phyloP scores from a whole-genome alignment of 2,888 invertebrate species.

The Sarcophaga caerulescens region DNA sequence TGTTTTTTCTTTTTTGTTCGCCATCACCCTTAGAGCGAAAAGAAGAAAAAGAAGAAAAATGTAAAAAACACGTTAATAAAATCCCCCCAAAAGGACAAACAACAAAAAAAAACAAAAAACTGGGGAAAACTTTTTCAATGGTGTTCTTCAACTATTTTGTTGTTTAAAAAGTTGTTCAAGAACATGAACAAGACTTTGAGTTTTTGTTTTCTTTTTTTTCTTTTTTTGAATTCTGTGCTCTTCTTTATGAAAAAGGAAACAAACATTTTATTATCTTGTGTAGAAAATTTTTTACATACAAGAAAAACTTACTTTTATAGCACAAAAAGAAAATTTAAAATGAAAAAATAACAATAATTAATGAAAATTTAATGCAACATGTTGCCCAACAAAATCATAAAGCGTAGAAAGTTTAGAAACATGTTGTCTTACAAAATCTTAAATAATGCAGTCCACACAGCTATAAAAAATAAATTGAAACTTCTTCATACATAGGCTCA shows the following conservation, averaged over 20 bases:
- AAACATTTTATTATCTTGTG: conserved; percentile 28
- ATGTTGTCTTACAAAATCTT: too few species aligned
- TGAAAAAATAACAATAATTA: background rate
- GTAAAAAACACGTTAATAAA: background rate
- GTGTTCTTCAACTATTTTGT: conserved; percentile 59
- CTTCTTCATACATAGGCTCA: too few species aligned
- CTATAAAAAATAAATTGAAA: too few species aligned
- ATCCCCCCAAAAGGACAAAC: conserved; percentile 5
- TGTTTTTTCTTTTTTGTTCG: conserved; percentile 18
- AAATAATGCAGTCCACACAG: too few species aligned
- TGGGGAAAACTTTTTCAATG: conserved; percentile 57
- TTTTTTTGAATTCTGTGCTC: background rate
- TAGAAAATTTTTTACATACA: conserved; percentile 28
- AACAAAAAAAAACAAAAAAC: background rate
- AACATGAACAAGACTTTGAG: conserved; percentile 60
- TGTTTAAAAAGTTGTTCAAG: conserved; percentile 64
- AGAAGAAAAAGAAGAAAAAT: background rate
- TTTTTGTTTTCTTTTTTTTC: conserved; percentile 23
- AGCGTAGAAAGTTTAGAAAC: background rate
- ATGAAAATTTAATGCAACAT: conserved; percentile 11
- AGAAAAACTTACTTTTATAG: conserved; percentile 41
- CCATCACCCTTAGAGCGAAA: conserved; percentile 23
- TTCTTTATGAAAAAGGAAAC: conserved; percentile 31
- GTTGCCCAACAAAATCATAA: conserved; percentile 11
- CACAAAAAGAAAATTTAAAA: conserved; percentile 1